Base-by-base conservation (phyloP, 2,888 invertebrate genomes). In the Zhuqinia jingwanae region DNA sequence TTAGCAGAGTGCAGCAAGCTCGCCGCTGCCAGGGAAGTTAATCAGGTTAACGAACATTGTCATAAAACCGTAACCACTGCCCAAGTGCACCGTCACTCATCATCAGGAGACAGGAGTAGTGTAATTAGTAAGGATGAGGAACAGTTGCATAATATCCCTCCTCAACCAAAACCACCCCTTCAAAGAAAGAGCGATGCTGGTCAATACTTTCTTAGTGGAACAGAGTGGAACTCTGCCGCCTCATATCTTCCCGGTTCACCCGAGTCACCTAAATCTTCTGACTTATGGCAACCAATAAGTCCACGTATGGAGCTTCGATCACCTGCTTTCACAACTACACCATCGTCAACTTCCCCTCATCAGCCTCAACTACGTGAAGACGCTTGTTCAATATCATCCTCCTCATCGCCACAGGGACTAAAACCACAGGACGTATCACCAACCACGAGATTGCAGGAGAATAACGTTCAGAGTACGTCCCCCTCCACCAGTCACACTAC, bases 211-310 rank as follows among this genome's bases (percentile, higher is more conserved):
- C 53, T 78, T 1, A 17, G 45, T 15, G 73, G 68, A 45, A n/a
- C 56, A 20, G 76, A 79, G 63, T 76, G 42, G 79, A 84, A 79
- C 47, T 68, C 79, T 56, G 73, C 27, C 8, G 73, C 27, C 8
- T 75, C 85, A 17, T 85, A 63, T 56, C 77, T 81, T 76, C 70
- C 80, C 0, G 79, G 86, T n/a, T 89, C 90, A 10, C 88, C 89
- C 11, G 88, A 88, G 73, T 88, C 88, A 1, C 90, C 90, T 0
- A 90, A 90, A 68, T 89, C 89, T 11, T 89, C 89, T 0, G 90
- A 90, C 70, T 88, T 89, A 73, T 90, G 90, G 90, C 86, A 80
- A 77, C 90, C 90, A n/a, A 88, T 90, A 17, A 88, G 82, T 70
- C 89, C 90, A 30, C 85, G 79, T 13, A 20, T 79, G 85, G 81